Percentiles rank a stretch among this genome's conserved stretches.
Evolutionary conservation across 2,113 vertebrate genomes (phyloP).

Genomic region (Catharus fuscescens): DNA sequence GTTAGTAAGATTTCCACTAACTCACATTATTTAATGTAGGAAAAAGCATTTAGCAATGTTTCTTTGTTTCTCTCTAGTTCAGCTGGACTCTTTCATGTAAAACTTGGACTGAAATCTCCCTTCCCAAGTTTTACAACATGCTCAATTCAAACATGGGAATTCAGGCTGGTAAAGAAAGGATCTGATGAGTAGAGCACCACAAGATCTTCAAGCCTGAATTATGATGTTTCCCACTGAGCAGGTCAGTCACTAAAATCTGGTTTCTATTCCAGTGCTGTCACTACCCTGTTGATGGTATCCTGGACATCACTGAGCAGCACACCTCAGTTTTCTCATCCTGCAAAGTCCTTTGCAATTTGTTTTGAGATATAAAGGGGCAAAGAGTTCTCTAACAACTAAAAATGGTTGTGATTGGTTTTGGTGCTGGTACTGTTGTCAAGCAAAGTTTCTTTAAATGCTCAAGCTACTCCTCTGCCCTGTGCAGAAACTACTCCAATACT

Average conservation of each 20-base stretch:
- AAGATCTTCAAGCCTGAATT: neutral
- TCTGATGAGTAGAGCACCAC: accelerated
- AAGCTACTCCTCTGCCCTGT: neutral
- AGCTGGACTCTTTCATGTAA: neutral
- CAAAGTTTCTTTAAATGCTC: neutral
- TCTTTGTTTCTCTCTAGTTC: neutral
- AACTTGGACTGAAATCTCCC: neutral
- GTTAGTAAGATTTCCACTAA: neutral
- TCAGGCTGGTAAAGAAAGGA: neutral
- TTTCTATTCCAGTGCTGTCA: neutral
- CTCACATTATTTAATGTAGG: neutral
- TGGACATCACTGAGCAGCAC: neutral
- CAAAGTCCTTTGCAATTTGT: neutral
- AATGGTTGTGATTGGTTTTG: neutral
- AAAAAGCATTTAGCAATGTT: neutral
- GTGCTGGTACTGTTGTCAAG: neutral
- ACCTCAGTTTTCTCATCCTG: neutral
- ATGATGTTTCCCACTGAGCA: neutral
- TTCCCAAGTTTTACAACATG: neutral
- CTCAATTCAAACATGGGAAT: neutral
- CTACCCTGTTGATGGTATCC: neutral
- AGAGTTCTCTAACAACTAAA: neutral
- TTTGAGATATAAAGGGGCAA: neutral
- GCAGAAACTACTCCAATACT: neutral
- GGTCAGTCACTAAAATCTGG: neutral